Conservation (phyloP, 1,140 invertebrate genomes). For the Bombus pyrosoma region DNA sequence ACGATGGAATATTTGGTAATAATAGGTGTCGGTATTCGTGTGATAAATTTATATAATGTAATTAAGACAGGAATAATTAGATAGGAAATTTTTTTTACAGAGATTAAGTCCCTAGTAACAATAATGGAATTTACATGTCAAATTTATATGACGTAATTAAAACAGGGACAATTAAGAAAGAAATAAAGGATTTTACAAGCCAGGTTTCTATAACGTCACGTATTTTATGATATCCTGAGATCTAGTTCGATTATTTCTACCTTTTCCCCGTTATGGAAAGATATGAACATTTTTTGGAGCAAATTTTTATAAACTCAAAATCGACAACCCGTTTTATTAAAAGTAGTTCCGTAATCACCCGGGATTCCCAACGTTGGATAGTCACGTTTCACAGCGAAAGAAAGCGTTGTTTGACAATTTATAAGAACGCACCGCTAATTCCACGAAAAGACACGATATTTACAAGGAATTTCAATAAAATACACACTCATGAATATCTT, state of each 20-base stretch:
- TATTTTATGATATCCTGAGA: background rate
- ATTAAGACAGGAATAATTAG: background rate
- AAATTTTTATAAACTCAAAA: background rate
- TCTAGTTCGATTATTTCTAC: background rate
- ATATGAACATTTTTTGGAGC: too few relatives aligned
- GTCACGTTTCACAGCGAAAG: background rate
- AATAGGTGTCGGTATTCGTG: background rate
- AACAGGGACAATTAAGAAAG: background rate
- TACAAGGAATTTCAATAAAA: conserved; percentile 45
- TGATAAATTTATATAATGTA: background rate
- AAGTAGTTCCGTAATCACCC: background rate
- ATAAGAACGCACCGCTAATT: conserved; percentile 13
- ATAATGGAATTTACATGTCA: background rate
- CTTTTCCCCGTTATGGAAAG: background rate
- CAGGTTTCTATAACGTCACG: background rate
- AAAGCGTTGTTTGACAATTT: conserved; percentile 10
- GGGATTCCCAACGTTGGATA: background rate
- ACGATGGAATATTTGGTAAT: too few relatives aligned
- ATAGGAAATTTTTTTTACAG: too few relatives aligned
- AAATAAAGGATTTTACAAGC: background rate
- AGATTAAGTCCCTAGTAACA: background rate
- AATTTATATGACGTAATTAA: background rate
- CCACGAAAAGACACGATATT: conserved; percentile 6
- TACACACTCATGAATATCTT: conserved; percentile 4
- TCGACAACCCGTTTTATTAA: background rate